These are phyloP conservation scores for Cataglyphis albicans DNA, from an alignment of 2,888 invertebrate genomes.

Conservation along the genomic window DNA sequence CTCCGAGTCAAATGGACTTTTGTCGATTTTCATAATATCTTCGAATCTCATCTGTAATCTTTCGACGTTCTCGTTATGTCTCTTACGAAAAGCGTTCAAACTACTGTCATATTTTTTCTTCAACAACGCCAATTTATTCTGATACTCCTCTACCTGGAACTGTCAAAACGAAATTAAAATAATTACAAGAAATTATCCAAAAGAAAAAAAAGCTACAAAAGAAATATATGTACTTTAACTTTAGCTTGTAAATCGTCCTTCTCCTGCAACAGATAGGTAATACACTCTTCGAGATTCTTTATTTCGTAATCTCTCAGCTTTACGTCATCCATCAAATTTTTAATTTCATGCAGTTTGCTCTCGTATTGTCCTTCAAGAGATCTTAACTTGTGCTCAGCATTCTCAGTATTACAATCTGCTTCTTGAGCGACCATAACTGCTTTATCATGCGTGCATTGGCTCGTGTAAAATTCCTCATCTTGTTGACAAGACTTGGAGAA, in stretches of 20 bases:
- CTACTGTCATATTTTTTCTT: conserved; percentile 75
- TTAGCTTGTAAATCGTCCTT: conserved; percentile 64
- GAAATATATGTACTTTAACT: conserved; percentile 60
- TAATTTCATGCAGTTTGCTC: conserved; percentile 54
- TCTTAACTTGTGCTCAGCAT: conserved; percentile 21
- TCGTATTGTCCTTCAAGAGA: conserved; percentile 52
- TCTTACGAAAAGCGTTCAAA: conserved; percentile 68
- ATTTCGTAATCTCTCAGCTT: conserved; percentile 68
- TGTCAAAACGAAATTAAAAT: conserved; percentile 40
- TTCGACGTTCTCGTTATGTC: conserved; percentile 76
- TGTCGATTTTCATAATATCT: conserved; percentile 67
- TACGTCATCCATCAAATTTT: conserved; percentile 67
- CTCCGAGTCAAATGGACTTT: conserved; percentile 71
- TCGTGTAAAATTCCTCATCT: conserved; percentile 10
- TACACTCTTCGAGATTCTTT: conserved; percentile 63
- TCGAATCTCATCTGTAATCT: conserved; percentile 75
- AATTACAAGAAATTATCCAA: not conserved
- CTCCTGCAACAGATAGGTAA: conserved; percentile 66
- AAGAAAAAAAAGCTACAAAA: not conserved
- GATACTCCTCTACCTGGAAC: conserved; percentile 63
- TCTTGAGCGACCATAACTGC: not conserved
- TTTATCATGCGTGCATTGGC: not conserved
- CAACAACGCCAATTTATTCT: conserved; percentile 67
- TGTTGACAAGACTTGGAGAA: not conserved
- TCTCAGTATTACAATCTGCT: conserved; percentile 7